Evolutionary conservation across 2,113 vertebrate genomes (phyloP), one percentile per base, ranked within the genome.

Genomic region (Nyctibius bracteatus): DNA sequence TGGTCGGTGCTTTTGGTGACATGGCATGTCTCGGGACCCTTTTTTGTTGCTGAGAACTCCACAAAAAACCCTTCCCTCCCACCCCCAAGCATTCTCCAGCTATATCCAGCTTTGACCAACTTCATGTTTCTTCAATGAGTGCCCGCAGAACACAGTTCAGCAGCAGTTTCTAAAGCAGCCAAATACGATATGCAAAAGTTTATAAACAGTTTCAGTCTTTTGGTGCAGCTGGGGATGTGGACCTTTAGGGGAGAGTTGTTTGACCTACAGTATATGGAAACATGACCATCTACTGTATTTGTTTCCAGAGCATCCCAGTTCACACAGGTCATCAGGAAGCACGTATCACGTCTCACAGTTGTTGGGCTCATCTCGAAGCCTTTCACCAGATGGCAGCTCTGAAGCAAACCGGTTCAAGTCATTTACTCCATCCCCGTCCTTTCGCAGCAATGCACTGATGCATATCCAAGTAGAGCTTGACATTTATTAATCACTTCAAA

Each of bases 241-340:
- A 28, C 27, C 28, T 88, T 67, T 18, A 12, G 51, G 20, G 37
- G 25, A 85, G 24, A 85, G 52, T 0, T 9, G 8, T 33, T n/a
- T 30, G 71, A 59, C 23, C 51, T 10, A 12, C 37, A 41, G 70
- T 8, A 11, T 5, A 20, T 0, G 0, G 4, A 70, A 39, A 25
- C 0, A 1, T 11, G 51, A 8, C 16, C 59, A 46, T 8, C 54
- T 11, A 4, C 31, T 1, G 0, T 1, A 8, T 7, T 54, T 25
- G 28, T 9, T 62, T 27, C 15, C n/a, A 35, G 62, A 52, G 71
- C 54, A 62, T 39, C 67, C 49, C 66, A 15, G 78, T 4, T 37
- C 68, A 58, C 30, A 7, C 30, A 35, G 43, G n/a, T 14, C 75
- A 37, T 6, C n/a, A 58, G 58, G 79, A 65, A 90, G 46, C 2